Conservation (phyloP, 30 jellyfish, hydroid and myxozoan genomes). For the Mastigias papua region DNA sequence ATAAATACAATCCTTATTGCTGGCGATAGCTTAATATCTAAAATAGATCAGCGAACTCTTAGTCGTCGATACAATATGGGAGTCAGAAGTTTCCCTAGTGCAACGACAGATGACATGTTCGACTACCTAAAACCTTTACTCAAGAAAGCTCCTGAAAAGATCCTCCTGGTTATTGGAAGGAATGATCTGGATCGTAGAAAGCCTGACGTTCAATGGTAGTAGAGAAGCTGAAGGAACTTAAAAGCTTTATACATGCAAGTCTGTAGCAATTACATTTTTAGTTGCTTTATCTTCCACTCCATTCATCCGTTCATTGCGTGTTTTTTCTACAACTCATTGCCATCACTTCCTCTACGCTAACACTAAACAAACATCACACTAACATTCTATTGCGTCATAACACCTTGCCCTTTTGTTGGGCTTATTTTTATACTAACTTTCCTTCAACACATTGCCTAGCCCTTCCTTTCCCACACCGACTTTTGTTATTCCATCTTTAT, state of each 20-base stretch:
- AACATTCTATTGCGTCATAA: too few relatives aligned
- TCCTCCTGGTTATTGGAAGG: constrained; percentile 8
- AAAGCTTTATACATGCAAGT: neutral
- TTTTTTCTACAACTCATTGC: too few relatives aligned
- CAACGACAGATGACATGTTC: constrained; percentile 16
- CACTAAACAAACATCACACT: too few relatives aligned
- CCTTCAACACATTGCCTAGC: too few relatives aligned
- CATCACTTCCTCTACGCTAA: too few relatives aligned
- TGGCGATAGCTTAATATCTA: constrained; percentile 7
- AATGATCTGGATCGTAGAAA: constrained; percentile 13
- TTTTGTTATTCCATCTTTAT: too few relatives aligned
- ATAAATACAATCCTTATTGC: constrained; percentile 17
- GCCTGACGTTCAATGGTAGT: neutral
- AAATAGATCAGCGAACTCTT: constrained; percentile 13
- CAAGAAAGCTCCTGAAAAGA: constrained; percentile 16
- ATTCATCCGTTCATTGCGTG: too few relatives aligned
- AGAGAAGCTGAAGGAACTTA: neutral
- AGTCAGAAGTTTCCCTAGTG: constrained; percentile 19
- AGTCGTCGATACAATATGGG: constrained; percentile 11
- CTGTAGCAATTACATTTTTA: too few relatives aligned
- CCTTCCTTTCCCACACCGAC: too few relatives aligned
- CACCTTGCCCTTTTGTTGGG: too few relatives aligned
- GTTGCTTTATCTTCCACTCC: too few relatives aligned
- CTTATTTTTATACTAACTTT: too few relatives aligned
- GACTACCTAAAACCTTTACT: constrained; percentile 16